Evolutionary conservation across 2,888 invertebrate species (phyloP).

Genomic region (Strigamia maritima): DNA sequence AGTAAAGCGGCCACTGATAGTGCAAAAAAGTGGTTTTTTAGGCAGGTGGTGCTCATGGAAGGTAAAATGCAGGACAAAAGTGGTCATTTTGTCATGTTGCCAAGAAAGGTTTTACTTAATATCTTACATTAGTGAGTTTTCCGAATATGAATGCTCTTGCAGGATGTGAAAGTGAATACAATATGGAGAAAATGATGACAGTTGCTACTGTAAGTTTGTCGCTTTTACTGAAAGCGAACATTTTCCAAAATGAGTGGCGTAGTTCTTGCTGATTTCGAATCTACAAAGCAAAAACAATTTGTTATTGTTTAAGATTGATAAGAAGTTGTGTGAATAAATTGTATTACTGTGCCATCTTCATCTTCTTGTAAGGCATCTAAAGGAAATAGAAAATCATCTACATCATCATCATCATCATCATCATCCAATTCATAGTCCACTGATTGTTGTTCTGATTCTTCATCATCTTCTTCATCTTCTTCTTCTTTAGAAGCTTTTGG

Average conservation of each 20-base stretch:
- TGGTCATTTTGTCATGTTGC: no score
- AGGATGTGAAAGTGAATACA: neutral
- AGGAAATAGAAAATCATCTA: neutral
- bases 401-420: neutral
- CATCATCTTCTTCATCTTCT: neutral
- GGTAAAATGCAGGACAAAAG: no score
- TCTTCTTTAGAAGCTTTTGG: neutral
- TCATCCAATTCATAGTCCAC: neutral
- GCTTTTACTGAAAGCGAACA: neutral
- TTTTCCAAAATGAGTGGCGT: slow-evolving; percentile 2
- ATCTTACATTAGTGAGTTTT: neutral
- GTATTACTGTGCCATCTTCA: neutral
- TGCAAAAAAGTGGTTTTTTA: no score
- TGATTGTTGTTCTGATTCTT: neutral
- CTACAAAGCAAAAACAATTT: no score
- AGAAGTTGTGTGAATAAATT: no score
- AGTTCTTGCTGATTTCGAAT: neutral
- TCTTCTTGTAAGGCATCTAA: neutral
- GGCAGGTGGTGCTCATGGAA: no score
- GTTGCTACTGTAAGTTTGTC: neutral
- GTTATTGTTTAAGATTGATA: no score
- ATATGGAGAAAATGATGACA: neutral
- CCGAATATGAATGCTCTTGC: neutral
- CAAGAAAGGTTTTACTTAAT: no score
- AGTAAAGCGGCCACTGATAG: no score